Percentiles rank a stretch among this genome's conserved stretches.
Evolutionary conservation across 2,888 invertebrate genomes (phyloP).

Genomic region (Cyaniris semiargus): DNA sequence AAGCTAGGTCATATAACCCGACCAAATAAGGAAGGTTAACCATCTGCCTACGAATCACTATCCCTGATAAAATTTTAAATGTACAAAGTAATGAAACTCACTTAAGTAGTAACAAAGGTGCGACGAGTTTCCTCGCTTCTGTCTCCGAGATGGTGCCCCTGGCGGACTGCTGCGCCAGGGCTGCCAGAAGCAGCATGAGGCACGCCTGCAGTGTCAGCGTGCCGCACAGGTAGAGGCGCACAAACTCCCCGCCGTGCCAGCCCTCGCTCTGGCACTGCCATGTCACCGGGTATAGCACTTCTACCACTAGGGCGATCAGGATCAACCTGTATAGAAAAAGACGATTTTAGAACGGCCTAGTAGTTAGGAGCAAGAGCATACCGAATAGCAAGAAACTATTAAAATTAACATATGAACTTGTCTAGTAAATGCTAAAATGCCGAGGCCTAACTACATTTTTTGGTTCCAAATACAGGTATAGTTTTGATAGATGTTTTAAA

Average conservation of each 20-base stretch:
- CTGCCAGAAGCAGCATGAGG: slow-evolving; percentile 83
- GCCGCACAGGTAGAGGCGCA: slow-evolving; percentile 86
- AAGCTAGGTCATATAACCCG: no score
- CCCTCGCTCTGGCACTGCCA: slow-evolving; percentile 86
- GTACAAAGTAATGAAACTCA: slow-evolving; percentile 59
- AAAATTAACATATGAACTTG: no score
- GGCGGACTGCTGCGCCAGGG: slow-evolving; percentile 85
- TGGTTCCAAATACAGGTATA: not conserved
- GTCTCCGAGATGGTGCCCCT: slow-evolving; percentile 90
- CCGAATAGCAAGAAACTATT: no score
- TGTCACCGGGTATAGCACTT: slow-evolving; percentile 83
- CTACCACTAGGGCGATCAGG: slow-evolving; percentile 83
- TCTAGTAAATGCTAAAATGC: not conserved
- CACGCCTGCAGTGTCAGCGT: slow-evolving; percentile 83
- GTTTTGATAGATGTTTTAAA: not conserved
- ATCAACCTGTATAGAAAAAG: slow-evolving; percentile 78
- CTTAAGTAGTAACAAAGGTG: slow-evolving; percentile 87
- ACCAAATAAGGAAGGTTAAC: not conserved
- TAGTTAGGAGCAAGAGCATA: not conserved
- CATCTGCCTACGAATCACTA: no score
- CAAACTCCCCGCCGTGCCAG: slow-evolving; percentile 85
- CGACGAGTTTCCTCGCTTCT: slow-evolving; percentile 84
- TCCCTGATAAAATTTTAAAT: no score
- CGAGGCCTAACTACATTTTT: not conserved
- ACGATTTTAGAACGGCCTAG: not conserved